Evolutionary conservation across 2,797 vertebrate genomes (phyloP).

Genomic region (Leptodactylus fallax): DNA sequence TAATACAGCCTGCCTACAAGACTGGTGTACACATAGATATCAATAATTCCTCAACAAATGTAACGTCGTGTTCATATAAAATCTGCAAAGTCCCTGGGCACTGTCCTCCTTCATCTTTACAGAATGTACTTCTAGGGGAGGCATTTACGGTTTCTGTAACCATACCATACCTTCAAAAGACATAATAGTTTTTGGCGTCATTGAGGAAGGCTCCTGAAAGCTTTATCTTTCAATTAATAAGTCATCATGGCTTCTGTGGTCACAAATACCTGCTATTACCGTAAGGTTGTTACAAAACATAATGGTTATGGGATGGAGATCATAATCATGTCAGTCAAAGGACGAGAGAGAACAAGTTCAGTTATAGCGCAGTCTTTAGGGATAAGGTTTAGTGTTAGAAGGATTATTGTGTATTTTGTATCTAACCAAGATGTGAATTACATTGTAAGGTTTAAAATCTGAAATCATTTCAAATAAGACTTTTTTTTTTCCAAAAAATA

Average conservation of each 20-base stretch:
- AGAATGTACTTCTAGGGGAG: neutral
- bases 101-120: neutral
- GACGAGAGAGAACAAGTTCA: neutral
- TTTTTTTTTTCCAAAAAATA: too few relatives aligned
- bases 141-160: slow-evolving; percentile 10
- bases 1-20: too few relatives aligned
- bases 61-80: too few relatives aligned
- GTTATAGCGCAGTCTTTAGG: neutral
- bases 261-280: slow-evolving; percentile 27
- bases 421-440: too few relatives aligned
- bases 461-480: too few relatives aligned
- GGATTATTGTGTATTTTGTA: neutral
- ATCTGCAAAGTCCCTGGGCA: too few relatives aligned
- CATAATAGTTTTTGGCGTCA: neutral
- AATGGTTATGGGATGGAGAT: slow-evolving; percentile 34
- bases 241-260: neutral
- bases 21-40: too few relatives aligned
- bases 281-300: slow-evolving; percentile 36
- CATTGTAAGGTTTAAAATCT: too few relatives aligned
- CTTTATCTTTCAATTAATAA: slow-evolving; percentile 28
- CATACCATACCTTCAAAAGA: neutral
- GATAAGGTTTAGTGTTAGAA: neutral
- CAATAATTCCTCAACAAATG: too few relatives aligned
- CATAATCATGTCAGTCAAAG: slow-evolving; percentile 18
- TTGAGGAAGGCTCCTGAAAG: slow-evolving; percentile 21